Conservation (phyloP, 2,797 vertebrate genomes). For the Anolis apletophallus region DNA sequence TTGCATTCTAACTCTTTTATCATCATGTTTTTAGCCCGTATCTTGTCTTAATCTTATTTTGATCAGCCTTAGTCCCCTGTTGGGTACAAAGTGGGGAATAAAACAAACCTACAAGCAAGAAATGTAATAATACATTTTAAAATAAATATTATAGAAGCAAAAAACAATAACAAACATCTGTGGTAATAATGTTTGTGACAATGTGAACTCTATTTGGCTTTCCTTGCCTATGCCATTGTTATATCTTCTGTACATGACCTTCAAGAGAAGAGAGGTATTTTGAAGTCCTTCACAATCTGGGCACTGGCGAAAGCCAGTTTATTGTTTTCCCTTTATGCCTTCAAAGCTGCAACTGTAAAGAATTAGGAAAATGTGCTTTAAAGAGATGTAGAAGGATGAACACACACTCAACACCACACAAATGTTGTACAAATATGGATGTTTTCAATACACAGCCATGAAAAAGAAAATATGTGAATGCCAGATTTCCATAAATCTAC, state of each 20-base stretch:
- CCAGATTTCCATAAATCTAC: background rate
- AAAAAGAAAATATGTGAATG: background rate
- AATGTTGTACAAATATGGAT: background rate
- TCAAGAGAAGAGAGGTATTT: background rate
- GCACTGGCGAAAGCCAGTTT: background rate
- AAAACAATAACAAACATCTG: too few relatives aligned
- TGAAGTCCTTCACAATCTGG: background rate
- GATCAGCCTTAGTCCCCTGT: too few relatives aligned
- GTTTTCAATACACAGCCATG: background rate
- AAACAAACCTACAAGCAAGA: too few relatives aligned
- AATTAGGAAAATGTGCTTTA: background rate
- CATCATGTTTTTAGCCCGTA: too few relatives aligned
- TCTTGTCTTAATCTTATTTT: too few relatives aligned
- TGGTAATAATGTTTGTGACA: background rate
- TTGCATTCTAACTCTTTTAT: too few relatives aligned
- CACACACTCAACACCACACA: background rate
- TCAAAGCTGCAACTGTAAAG: background rate
- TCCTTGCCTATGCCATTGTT: background rate
- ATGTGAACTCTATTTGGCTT: background rate
- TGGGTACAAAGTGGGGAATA: too few relatives aligned
- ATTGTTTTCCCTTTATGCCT: background rate
- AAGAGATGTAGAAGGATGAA: background rate
- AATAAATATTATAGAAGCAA: too few relatives aligned
- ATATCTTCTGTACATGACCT: background rate
- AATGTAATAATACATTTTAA: too few relatives aligned